Percentiles rank a stretch among this genome's conserved stretches.
These are phyloP conservation scores for Pimephales promelas DNA, from an alignment of 2,113 vertebrate genomes.

Conservation along the genomic window DNA sequence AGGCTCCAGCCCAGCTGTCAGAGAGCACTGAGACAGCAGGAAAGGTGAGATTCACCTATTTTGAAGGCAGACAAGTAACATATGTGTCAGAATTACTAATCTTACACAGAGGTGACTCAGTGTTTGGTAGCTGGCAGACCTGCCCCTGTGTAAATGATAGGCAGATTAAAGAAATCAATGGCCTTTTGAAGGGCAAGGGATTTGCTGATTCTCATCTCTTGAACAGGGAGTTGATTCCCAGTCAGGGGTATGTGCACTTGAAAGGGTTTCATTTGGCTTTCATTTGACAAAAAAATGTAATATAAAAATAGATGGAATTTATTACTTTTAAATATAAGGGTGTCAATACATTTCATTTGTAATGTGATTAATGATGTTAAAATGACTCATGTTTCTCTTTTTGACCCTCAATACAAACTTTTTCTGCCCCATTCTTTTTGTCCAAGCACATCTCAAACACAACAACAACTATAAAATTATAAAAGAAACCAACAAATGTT, in stretches of 20 bases:
- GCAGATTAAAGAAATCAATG: slow-evolving; percentile 47
- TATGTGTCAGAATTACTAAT: slow-evolving; percentile 49
- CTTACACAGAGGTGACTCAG: slow-evolving; percentile 35
- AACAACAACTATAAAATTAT: background rate
- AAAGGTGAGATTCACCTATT: slow-evolving; percentile 60
- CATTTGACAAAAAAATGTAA: no score
- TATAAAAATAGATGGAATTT: background rate
- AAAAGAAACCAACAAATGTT: background rate
- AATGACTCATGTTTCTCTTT: no score
- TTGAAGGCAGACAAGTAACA: slow-evolving; percentile 45
- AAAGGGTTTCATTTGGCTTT: background rate
- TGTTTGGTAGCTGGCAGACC: slow-evolving; percentile 20
- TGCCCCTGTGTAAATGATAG: slow-evolving; percentile 39
- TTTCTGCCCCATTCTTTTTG: background rate
- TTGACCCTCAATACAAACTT: background rate
- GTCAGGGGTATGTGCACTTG: slow-evolving; percentile 1
- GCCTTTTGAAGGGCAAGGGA: background rate
- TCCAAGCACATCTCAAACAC: background rate
- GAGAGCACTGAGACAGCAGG: slow-evolving; percentile 40
- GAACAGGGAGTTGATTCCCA: background rate
- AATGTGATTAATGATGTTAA: background rate
- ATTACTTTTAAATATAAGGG: background rate
- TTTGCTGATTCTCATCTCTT: slow-evolving; percentile 25
- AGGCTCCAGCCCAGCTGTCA: slow-evolving; percentile 55
- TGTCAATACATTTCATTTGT: background rate